Percentiles rank a stretch among this genome's conserved stretches.
Evolutionary conservation across 2,888 invertebrate species (phyloP).

Genomic region (Oligia latruncula): DNA sequence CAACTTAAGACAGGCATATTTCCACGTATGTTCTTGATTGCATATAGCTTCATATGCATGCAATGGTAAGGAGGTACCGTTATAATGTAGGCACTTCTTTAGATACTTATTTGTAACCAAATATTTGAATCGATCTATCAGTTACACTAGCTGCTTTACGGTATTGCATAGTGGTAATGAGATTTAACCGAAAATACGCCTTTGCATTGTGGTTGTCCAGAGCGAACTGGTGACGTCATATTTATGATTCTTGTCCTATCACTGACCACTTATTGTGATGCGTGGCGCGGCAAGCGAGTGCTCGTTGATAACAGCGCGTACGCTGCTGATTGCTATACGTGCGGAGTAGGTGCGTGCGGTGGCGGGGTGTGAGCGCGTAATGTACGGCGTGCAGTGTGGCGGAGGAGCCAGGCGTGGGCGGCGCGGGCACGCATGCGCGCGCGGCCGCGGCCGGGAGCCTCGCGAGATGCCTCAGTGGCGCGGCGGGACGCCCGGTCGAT

Average conservation of each 20-base stretch:
- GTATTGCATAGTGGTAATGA: slow-evolving; percentile 23
- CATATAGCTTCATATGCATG: neutral
- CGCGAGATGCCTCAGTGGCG: slow-evolving; percentile 86
- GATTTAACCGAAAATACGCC: slow-evolving; percentile 43
- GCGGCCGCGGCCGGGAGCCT: slow-evolving; percentile 78
- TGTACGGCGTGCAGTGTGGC: slow-evolving; percentile 64
- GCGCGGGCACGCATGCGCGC: slow-evolving; percentile 81
- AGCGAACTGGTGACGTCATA: slow-evolving; percentile 73
- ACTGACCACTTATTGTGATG: slow-evolving; percentile 56
- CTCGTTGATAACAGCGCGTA: slow-evolving; percentile 65
- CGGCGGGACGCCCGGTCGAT: slow-evolving; percentile 89
- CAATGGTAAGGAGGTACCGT: slow-evolving; percentile 3
- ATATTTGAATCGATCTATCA: slow-evolving; percentile 19
- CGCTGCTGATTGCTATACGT: slow-evolving; percentile 68
- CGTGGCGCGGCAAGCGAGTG: slow-evolving; percentile 61
- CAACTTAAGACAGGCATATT: neutral
- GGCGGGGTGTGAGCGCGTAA: slow-evolving; percentile 64
- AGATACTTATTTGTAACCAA: neutral
- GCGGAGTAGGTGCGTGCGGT: slow-evolving; percentile 48
- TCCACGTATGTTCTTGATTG: neutral
- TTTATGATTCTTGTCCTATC: slow-evolving; percentile 71
- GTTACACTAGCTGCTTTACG: slow-evolving; percentile 5
- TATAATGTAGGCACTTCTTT: neutral
- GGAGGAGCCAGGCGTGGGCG: slow-evolving; percentile 71
- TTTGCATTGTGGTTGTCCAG: slow-evolving; percentile 37